Evolutionary conservation across 1,140 invertebrate genomes (phyloP).

Genomic region (Pseudomyrmex dendroicus): DNA sequence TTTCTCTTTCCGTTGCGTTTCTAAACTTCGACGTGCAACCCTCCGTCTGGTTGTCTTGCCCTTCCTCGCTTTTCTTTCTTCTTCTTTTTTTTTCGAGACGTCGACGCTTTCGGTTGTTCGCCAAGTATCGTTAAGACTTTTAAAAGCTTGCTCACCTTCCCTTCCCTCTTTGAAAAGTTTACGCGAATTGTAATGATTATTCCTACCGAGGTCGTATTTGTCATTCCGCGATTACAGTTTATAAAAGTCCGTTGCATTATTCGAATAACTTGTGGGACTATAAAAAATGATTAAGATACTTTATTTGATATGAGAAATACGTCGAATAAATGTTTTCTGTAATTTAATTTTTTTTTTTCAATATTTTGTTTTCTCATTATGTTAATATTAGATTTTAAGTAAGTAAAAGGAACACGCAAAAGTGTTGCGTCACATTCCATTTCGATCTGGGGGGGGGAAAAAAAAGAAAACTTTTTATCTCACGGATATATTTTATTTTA

Average conservation of each 20-base stretch:
- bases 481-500: constrained; percentile 4
- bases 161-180: constrained; percentile 48
- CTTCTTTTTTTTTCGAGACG: constrained; percentile 30
- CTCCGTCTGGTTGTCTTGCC: constrained; percentile 4
- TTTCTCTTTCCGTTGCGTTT: constrained; percentile 67
- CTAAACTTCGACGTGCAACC: constrained; percentile 65
- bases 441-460: no score
- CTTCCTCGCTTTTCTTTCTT: constrained; percentile 2
- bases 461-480: background rate
- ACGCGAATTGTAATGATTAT: constrained; percentile 62
- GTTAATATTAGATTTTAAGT: background rate
- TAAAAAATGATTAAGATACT: background rate
- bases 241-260: background rate
- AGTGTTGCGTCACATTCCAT: no score
- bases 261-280: background rate
- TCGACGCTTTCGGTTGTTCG: constrained; percentile 38
- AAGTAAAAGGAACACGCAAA: background rate
- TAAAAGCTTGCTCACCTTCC: constrained; percentile 62
- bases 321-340: no score
- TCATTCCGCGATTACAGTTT: constrained; percentile 28
- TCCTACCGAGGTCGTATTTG: constrained; percentile 38
- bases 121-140: constrained; percentile 69
- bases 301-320: no score
- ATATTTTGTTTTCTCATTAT: background rate
- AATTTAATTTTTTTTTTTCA: no score